Base-by-base conservation (phyloP, 2,888 invertebrate species). In the Carpatolechia fugitivella region DNA sequence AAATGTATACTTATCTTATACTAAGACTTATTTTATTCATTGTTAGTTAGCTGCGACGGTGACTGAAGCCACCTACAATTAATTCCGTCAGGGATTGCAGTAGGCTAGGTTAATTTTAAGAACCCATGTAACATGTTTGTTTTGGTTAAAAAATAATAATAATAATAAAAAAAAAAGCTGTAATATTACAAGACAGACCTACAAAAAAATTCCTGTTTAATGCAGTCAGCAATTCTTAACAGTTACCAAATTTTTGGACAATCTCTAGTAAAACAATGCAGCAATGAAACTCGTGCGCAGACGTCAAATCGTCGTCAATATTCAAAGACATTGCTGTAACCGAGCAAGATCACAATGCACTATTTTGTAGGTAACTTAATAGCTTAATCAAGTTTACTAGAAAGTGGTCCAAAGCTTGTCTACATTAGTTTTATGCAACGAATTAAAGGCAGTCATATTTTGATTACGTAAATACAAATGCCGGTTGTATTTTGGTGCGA, bases 381-480 rank as follows among this genome's bases (percentile, higher is more conserved):
- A 70, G 74, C 78, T 81, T 78, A 82, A 85, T 85, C 79, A 74
- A 73, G 72, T 69, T 76, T 68, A 29, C 64, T 83, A 82, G 87
- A 86, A 87, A 87, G 84, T 78, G 63, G 69, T 67, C 70, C 61
- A 61, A 63, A 31, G 59, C 44, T 52, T 62, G 68, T 63, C 65
- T 68, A 63, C 58, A 60, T 66, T 67, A 69, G 65, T 73, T 79
- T 74, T 74, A 77, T 72, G 76, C 68, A 74, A 75, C 68, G 58
- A 66, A 67, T 74, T 66, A 69, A 68, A 60, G 63, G 60, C 68
- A 64, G 60, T 67, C 65, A 66, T 56, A 60, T 64, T 66, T 64
- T 54, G 49, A 56, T 69, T 68, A 58, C 58, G 58, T 65, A 68
- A 70, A 18, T 46, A 16, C 33, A 38, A 55, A 58, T 29, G 44